Conservation (phyloP, 2,113 vertebrate species). For the Zapus hudsonius region DNA sequence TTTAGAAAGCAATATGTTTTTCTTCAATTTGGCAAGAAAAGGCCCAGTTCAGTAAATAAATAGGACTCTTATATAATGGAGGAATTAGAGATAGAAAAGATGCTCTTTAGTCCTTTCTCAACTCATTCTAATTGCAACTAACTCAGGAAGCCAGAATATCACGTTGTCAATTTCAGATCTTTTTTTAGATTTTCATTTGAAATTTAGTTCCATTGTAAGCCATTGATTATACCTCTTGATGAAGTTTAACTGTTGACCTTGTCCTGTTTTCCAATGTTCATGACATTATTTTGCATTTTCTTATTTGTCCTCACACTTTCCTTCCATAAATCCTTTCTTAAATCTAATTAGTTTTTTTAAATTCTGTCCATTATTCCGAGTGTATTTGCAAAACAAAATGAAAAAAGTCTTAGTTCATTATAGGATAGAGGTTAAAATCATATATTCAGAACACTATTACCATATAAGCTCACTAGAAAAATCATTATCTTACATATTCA, state of each 20-base stretch:
- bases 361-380: not conserved
- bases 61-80: not conserved
- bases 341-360: not conserved
- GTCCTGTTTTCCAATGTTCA: not conserved
- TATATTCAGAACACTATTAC: not conserved
- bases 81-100: not conserved
- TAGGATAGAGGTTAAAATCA: not conserved
- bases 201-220: not conserved
- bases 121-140: not conserved
- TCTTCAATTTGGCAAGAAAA: slow-evolving; percentile 12
- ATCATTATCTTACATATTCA: not conserved
- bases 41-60: not conserved
- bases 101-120: not conserved
- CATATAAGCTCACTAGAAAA: not conserved
- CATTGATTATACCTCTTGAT: not conserved
- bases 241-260: not conserved
- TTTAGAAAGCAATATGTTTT: not conserved
- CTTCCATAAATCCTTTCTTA: not conserved
- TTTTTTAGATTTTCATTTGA: not conserved
- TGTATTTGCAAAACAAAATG: slow-evolving; percentile 14
- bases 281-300: not conserved
- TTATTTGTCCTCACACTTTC: not conserved
- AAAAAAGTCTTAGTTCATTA: not conserved
- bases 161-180: not conserved
- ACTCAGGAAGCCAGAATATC: not conserved